Evolutionary conservation across 2,113 vertebrate genomes (phyloP), one percentile per base, ranked within the genome.

Genomic region (Rhabdornis inornatus): DNA sequence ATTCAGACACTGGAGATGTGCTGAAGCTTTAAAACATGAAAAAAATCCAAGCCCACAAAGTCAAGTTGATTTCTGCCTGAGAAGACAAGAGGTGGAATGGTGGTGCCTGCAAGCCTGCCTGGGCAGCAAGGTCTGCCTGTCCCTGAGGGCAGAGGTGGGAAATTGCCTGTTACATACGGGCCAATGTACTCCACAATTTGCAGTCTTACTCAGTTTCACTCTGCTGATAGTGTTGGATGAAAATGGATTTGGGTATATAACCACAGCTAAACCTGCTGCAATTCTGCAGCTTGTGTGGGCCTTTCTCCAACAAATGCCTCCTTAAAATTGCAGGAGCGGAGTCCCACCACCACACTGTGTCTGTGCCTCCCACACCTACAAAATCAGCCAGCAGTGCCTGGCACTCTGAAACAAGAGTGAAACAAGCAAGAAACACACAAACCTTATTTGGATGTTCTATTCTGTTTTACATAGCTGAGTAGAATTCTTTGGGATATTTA

Each of bases 361-460:
- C 76, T 45, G 9, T 69, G 40, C 45, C 53, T 84, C 52, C 28
- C 0, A 0, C 52, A 81, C 45, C 31, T 18, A 30, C 0, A 0
- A 71, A 63, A 74, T 15, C 64, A 52, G 42, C 49, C 72, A 60
- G 42, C 37, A 75, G 27, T 8, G 45, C 49, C 61, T 49, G 25
- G 11, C 3, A 6, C 55, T 64, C 37, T 76, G 49, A n/a, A n/a
- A n/a, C n/a, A n/a, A n/a, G n/a, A n/a, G n/a, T n/a, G n/a, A n/a
- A n/a, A n/a, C n/a, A n/a, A n/a, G 28, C 39, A 69, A 65, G 40
- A 52, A 69, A 87, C 30, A n/a, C 71, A 37, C 27, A 64, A 77
- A 57, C 12, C 23, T 80, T 55, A 63, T 35, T 47, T 52, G 35
- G 83, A 87, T 59, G 23, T 33, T 69, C 24, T 68, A 87, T 93